These are phyloP conservation scores for Nothocercus julius DNA, from an alignment of 2,113 vertebrate genomes.

Conservation along the genomic window DNA sequence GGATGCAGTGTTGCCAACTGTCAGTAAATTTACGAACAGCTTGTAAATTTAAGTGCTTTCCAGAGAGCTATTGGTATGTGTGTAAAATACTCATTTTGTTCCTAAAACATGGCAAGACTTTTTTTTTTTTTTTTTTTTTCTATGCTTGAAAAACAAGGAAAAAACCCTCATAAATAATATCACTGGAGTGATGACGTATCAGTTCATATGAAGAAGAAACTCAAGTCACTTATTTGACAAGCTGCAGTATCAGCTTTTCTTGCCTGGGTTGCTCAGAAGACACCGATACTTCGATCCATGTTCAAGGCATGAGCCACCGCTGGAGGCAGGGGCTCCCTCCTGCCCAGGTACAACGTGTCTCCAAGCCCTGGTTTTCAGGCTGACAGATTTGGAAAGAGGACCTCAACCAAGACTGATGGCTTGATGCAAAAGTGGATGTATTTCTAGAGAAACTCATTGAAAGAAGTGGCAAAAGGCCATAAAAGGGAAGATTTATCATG, in stretches of 20 bases:
- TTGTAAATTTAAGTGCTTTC: conserved; percentile 76
- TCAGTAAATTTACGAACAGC: conserved; percentile 67
- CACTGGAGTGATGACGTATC: neutral
- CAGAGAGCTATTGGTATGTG: conserved; percentile 67
- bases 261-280: neutral
- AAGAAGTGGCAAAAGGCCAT: neutral
- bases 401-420: neutral
- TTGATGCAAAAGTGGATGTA: neutral
- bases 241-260: neutral
- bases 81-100: conserved; percentile 72
- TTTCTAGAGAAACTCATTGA: neutral
- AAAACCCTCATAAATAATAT: neutral
- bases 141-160: conserved; percentile 37
- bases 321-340: neutral
- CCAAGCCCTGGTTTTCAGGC: rapidly evolving
- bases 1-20: conserved; percentile 64
- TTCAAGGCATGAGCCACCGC: neutral
- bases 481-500: too few species aligned
- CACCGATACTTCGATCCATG: neutral
- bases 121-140: neutral
- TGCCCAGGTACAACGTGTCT: rapidly evolving
- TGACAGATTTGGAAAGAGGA: neutral
- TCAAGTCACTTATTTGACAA: neutral
- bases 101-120: conserved; percentile 61
- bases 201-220: neutral